Evolutionary conservation across 2,888 invertebrate species (phyloP).

Genomic region (Noctua janthina): DNA sequence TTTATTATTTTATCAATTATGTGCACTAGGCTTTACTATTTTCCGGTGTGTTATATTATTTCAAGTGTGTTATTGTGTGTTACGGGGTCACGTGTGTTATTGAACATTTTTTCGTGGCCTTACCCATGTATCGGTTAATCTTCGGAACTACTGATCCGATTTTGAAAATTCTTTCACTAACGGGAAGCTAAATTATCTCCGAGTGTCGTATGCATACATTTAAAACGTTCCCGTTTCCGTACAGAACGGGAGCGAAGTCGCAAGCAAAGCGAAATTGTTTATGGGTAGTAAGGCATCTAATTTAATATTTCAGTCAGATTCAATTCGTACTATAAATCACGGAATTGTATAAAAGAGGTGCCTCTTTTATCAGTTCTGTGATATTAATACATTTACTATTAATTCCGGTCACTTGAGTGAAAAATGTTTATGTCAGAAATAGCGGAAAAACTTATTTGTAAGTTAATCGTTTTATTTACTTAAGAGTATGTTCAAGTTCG

Average conservation of each 20-base stretch:
- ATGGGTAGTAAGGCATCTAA: neutral
- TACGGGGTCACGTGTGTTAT: no score
- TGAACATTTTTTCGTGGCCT: no score
- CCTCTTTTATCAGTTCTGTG: neutral
- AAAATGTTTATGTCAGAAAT: neutral
- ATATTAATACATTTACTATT: neutral
- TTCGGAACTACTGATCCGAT: neutral
- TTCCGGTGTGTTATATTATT: no score
- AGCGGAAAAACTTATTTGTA: neutral
- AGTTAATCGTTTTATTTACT: neutral
- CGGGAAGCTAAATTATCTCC: neutral
- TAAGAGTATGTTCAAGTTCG: slow-evolving; percentile 7
- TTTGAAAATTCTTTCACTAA: neutral
- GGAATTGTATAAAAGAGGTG: neutral
- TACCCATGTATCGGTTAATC: neutral
- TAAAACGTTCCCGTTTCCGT: neutral
- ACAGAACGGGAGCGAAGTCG: neutral
- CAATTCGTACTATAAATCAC: neutral
- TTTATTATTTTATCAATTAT: no score
- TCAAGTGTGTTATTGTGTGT: no score
- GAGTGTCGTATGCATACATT: neutral
- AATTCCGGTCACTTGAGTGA: neutral
- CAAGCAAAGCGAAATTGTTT: neutral
- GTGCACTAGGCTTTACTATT: no score
- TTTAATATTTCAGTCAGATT: neutral